These are phyloP conservation scores for Smithornis capensis DNA, from an alignment of 2,113 vertebrate genomes.

Conservation along the genomic window DNA sequence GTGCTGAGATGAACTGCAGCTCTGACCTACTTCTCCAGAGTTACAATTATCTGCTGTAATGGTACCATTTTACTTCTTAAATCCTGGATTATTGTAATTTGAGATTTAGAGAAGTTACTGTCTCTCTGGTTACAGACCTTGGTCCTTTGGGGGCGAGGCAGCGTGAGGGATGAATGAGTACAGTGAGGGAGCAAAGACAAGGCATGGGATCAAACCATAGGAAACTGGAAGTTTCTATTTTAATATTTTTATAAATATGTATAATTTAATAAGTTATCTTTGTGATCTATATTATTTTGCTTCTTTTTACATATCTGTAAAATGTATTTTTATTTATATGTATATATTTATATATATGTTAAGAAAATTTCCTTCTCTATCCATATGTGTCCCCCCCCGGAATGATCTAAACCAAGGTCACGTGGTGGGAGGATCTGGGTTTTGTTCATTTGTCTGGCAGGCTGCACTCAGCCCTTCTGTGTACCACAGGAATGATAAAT, in stretches of 20 bases:
- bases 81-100: constrained; percentile 3
- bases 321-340: neutral
- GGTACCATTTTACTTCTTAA: constrained; percentile 32
- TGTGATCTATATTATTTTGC: neutral
- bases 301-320: neutral
- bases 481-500: neutral
- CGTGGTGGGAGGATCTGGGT: neutral
- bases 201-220: neutral
- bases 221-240: neutral
- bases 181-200: neutral
- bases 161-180: neutral
- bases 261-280: neutral
- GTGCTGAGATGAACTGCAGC: neutral
- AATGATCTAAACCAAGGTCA: neutral
- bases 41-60: constrained; percentile 11
- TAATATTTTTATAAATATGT: neutral
- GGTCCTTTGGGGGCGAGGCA: neutral
- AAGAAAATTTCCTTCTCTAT: neutral
- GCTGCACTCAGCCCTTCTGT: neutral
- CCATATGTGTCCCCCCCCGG: neutral
- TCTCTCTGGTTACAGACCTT: neutral
- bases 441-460: neutral
- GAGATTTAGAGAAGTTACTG: neutral
- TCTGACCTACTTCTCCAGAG: constrained; percentile 14
- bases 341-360: neutral